These are phyloP conservation scores for Nymphalis polychloros DNA, from an alignment of 2,888 invertebrate genomes.

Conservation along the genomic window DNA sequence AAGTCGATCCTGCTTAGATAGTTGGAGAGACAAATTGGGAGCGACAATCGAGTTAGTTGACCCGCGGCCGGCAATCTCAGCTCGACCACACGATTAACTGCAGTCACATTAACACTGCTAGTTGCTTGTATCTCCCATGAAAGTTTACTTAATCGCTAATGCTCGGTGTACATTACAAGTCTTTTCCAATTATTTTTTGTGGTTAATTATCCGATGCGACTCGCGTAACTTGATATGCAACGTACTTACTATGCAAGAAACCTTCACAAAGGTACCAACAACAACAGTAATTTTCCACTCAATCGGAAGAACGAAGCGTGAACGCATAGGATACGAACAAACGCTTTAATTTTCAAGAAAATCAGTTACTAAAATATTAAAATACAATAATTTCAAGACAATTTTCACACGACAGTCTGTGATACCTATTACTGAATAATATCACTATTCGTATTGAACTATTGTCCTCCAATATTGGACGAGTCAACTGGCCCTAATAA, in stretches of 20 bases:
- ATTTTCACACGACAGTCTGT: neutral
- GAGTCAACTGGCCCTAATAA: constrained; percentile 46
- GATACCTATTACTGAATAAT: constrained; percentile 1
- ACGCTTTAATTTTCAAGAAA: too few species aligned
- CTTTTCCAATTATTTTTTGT: too few species aligned
- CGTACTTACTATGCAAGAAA: too few species aligned
- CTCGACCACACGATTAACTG: constrained; percentile 35
- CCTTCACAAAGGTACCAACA: too few species aligned
- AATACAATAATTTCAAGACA: neutral
- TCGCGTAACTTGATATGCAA: too few species aligned
- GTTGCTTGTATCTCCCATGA: neutral
- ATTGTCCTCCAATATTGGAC: constrained; percentile 74
- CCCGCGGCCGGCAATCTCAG: constrained; percentile 52
- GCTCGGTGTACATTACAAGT: too few species aligned
- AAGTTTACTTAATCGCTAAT: neutral
- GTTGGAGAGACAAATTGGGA: constrained; percentile 71
- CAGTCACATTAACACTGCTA: constrained; percentile 25
- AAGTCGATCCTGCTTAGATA: constrained; percentile 51
- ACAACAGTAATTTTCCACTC: too few species aligned
- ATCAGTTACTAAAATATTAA: neutral
- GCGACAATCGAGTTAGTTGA: constrained; percentile 79
- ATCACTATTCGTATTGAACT: constrained; percentile 38
- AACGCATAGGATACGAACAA: too few species aligned
- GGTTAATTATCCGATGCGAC: too few species aligned
- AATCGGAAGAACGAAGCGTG: too few species aligned